These are phyloP conservation scores for Tridacna crocea DNA, from an alignment of 2,888 invertebrate species.

Conservation along the genomic window DNA sequence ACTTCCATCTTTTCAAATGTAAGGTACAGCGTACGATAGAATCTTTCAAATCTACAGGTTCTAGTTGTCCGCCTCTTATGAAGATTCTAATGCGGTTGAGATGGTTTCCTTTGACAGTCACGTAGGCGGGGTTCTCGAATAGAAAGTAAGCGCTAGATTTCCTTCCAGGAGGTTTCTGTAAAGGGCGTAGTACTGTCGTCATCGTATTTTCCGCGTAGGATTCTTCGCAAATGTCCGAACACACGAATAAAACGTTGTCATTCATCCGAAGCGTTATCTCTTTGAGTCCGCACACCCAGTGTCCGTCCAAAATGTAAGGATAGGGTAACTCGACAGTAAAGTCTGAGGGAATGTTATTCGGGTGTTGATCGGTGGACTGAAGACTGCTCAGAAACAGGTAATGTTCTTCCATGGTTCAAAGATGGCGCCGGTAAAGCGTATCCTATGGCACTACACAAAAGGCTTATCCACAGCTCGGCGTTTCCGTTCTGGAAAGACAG, in stretches of 20 bases:
- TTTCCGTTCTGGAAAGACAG: constrained; percentile 36
- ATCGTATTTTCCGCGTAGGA: constrained; percentile 7
- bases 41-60: neutral
- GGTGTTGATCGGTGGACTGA: neutral
- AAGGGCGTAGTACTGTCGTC: neutral
- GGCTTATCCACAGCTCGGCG: constrained; percentile 37
- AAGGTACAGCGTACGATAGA: constrained; percentile 12
- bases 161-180: neutral
- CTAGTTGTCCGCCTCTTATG: neutral
- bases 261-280: neutral
- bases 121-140: neutral
- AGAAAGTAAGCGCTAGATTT: neutral
- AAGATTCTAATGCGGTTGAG: neutral
- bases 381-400: constrained; percentile 6
- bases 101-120: neutral
- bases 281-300: neutral
- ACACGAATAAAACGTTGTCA: neutral
- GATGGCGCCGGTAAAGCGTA: constrained; percentile 32
- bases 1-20: constrained; percentile 18
- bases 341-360: neutral
- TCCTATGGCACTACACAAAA: constrained; percentile 35
- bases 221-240: constrained; percentile 9
- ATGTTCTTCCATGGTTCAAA: neutral
- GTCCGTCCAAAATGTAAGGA: neutral
- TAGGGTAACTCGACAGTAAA: constrained; percentile 3